Conservation (phyloP, 2,797 vertebrate species). For the Astyanax mexicanus region DNA sequence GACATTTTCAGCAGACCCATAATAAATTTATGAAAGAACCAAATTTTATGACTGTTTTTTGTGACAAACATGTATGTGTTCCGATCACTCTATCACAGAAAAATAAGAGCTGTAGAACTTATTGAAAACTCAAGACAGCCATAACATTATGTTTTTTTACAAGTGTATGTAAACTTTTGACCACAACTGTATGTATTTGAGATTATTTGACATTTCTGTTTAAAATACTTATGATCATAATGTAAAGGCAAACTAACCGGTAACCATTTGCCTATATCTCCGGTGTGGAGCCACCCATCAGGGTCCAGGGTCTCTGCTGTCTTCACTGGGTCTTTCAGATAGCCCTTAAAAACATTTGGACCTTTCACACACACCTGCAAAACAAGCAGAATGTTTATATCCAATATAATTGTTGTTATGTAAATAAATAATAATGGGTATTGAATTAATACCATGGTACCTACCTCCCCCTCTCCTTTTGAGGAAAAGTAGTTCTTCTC, state of each 20-base stretch:
- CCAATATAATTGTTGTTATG: too few species aligned
- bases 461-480: slow-evolving; percentile 96
- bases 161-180: too few species aligned
- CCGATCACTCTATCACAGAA: too few species aligned
- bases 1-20: too few species aligned
- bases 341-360: slow-evolving; percentile 97
- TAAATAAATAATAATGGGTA: background rate
- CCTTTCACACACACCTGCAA: slow-evolving; percentile 96
- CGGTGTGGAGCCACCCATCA: slow-evolving; percentile 95
- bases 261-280: slow-evolving; percentile 96
- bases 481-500: slow-evolving; percentile 96
- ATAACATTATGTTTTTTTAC: too few species aligned
- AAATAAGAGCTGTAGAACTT: too few species aligned
- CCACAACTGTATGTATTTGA: too few species aligned
- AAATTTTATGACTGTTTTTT: too few species aligned
- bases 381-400: slow-evolving; percentile 8
- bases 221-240: background rate
- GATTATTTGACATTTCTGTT: too few species aligned
- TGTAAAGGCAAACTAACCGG: slow-evolving; percentile 75
- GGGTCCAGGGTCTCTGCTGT: slow-evolving; percentile 90
- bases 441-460: background rate
- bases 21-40: too few species aligned
- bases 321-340: slow-evolving; percentile 92
- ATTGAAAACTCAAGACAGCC: too few species aligned
- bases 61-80: too few species aligned